A percentile compares a stretch with the other conserved stretches of the same genome.
phyloP scores from a whole-genome alignment of 2,113 vertebrate genomes.

The Eurypyga helias region DNA sequence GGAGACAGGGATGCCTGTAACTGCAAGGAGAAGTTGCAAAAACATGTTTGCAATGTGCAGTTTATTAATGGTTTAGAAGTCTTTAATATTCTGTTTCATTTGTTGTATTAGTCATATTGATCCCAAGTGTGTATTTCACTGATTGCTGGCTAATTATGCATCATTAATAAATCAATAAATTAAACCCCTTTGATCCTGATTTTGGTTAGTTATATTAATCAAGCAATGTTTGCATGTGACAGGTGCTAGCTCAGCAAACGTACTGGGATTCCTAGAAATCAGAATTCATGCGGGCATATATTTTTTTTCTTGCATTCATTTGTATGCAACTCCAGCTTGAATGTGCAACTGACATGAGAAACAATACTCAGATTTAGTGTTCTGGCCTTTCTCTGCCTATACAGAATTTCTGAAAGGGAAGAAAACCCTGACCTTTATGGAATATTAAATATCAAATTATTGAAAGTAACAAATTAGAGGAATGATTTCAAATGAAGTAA shows the following conservation, averaged over 20 bases:
- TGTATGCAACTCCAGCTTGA: not conserved
- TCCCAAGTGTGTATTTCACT: conserved; percentile 23
- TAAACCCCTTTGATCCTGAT: not conserved
- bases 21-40: not conserved
- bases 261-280: not conserved
- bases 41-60: not conserved
- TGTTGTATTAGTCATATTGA: conserved; percentile 20
- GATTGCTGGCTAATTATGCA: conserved; percentile 7
- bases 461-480: not conserved
- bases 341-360: not conserved
- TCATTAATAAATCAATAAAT: conserved; percentile 40
- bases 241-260: not conserved
- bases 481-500: not conserved
- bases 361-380: not conserved
- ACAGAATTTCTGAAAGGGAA: not conserved
- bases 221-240: not conserved
- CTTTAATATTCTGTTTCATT: not conserved
- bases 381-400: not conserved
- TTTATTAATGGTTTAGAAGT: not conserved
- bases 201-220: not conserved
- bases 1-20: accelerated
- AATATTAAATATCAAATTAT: not conserved
- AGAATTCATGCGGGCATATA: not conserved
- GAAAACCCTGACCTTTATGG: not conserved
- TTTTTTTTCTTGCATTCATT: not conserved